phyloP scores from a whole-genome alignment of 2,113 vertebrate species.

The Aphelocoma coerulescens region DNA sequence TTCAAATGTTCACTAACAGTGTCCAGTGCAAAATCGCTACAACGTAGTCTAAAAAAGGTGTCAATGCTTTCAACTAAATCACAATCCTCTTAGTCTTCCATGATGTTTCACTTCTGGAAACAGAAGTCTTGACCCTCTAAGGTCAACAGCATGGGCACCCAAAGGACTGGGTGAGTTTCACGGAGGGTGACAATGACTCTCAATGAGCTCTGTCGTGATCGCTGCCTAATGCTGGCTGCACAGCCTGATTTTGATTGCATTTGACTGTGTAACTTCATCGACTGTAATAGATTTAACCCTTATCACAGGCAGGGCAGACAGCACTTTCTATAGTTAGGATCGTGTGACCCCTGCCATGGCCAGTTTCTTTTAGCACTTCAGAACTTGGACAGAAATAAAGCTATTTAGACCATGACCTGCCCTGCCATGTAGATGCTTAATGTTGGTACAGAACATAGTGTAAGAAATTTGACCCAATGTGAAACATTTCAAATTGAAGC shows the following conservation, averaged over 20 bases:
- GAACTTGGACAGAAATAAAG: neutral
- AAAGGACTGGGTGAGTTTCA: neutral
- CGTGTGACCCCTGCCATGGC: neutral
- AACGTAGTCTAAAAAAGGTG: neutral
- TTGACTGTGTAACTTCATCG: neutral
- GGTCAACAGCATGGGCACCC: neutral
- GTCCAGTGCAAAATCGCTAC: neutral
- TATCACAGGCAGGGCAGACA: neutral
- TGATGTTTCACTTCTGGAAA: neutral
- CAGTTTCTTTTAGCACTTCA: neutral
- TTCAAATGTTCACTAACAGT: neutral
- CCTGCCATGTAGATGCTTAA: neutral
- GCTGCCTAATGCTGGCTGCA: neutral
- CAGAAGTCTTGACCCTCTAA: neutral
- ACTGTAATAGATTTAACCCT: conserved; percentile 7
- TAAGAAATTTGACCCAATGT: neutral
- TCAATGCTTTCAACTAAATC: neutral
- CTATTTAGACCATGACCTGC: neutral
- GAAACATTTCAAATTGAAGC: neutral
- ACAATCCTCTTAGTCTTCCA: neutral
- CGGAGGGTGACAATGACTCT: neutral
- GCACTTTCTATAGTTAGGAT: neutral
- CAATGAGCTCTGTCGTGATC: neutral
- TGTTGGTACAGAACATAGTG: neutral
- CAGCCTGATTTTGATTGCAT: conserved; percentile 7